Base-by-base conservation (phyloP, 2,113 vertebrate species). In the Ailuropoda melanoleuca region DNA sequence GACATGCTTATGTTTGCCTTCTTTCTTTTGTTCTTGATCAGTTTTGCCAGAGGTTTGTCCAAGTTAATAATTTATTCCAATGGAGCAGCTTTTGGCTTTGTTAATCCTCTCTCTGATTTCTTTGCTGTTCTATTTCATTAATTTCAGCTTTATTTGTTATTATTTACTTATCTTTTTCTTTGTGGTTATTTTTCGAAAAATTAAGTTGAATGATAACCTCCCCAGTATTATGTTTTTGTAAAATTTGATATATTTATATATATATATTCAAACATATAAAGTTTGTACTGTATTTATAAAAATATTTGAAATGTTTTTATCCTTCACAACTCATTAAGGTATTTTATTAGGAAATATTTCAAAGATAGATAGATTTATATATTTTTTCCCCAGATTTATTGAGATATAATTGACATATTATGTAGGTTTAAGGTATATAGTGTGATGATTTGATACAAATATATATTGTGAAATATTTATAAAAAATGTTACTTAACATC, bases 251-350 rank as follows among this genome's bases (percentile, higher is more conserved):
- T 88, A 43, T 31, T 80, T 6, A 14, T 34, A 53, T 58, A 72
- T 68, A 94, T 29, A 50, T 64, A 64, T n/a, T 62, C 8, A 84
- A 37, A 43, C 24, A 83, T 26, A 31, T 70, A 37, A 48, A 72
- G 29, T 39, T 50, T 78, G 39, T 43, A 10, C 86, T 37, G 60
- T 75, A 74, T 34, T 19, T 58, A 34, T 90, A 81, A 58, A 6
- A 91, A 70, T 91, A 86, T 34, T 24, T 86, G 18, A 95, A 86
- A 84, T 68, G 15, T 75, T 83, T 89, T 88, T 39, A 88, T 88
- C 17, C 39, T 72, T 29, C 23, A 39, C 39, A 70, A 53, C 23
- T 87, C 48, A 29, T 53, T 86, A 55, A 8, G n/a, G 37, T 39
- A 37, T 68, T 64, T 64, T 66, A 68, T 87, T 55, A 87, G 34